Evolutionary conservation across 2,888 invertebrate genomes (phyloP).

Genomic region (Sisyra nigra): DNA sequence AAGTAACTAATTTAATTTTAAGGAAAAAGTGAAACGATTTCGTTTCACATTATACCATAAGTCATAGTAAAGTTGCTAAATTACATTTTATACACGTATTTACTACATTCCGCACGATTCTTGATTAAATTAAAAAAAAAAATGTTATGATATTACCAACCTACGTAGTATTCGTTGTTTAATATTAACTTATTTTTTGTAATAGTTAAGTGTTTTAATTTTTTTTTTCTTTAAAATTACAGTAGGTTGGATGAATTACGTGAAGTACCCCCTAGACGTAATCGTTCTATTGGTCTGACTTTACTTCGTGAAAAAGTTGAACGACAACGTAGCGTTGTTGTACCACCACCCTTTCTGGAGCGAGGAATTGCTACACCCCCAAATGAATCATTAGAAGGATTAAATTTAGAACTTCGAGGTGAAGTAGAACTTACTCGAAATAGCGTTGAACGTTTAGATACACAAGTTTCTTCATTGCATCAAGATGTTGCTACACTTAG

Average conservation of each 20-base stretch:
- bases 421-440: constrained; percentile 24
- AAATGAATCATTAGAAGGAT: constrained; percentile 42
- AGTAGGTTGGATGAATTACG: constrained; percentile 20
- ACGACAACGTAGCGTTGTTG: constrained; percentile 44
- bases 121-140: too few relatives aligned
- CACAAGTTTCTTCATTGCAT: constrained; percentile 65
- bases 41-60: too few relatives aligned
- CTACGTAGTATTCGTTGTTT: too few relatives aligned
- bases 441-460: constrained; percentile 58
- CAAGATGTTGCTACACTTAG: constrained; percentile 76
- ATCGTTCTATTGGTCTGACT: constrained; percentile 30
- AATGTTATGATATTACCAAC: too few relatives aligned
- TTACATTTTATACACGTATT: too few relatives aligned
- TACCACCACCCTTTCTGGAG: constrained; percentile 10
- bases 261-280: constrained; percentile 20
- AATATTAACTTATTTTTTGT: too few relatives aligned
- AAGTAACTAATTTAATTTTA: too few relatives aligned
- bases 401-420: constrained; percentile 33
- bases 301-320: constrained; percentile 48
- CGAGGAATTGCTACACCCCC: constrained; percentile 24
- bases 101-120: too few relatives aligned
- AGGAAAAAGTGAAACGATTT: too few relatives aligned
- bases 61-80: too few relatives aligned
- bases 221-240: not conserved
- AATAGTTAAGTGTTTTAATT: not conserved